Evolutionary conservation across 2,113 vertebrate species (phyloP).

Genomic region (Ranitomeya imitator): DNA sequence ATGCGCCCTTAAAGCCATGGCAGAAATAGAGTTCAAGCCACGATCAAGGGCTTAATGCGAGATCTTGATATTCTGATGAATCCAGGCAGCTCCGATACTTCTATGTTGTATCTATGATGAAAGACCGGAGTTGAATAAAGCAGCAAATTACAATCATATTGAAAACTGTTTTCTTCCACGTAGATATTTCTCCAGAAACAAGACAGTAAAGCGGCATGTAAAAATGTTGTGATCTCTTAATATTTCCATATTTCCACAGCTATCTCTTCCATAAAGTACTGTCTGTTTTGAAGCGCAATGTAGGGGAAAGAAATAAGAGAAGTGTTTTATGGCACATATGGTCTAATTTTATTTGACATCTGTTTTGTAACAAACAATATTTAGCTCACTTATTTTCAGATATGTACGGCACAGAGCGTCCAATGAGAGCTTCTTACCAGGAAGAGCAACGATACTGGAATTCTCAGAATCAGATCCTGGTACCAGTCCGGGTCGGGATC

Average conservation of each 20-base stretch:
- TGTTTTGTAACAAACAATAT: conserved; percentile 88
- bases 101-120: not conserved
- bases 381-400: conserved; percentile 87
- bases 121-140: not conserved
- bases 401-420: conserved; percentile 81
- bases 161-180: not conserved
- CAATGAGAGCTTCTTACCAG: conserved; percentile 76
- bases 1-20: not conserved
- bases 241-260: conserved; percentile 74
- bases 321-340: conserved; percentile 86
- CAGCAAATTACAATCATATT: conserved; percentile 24
- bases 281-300: conserved; percentile 73
- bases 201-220: conserved; percentile 17
- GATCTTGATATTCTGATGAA: not conserved
- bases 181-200: conserved; percentile 18
- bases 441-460: conserved; percentile 43
- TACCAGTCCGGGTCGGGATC: not conserved
- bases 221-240: conserved; percentile 69
- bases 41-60: not conserved
- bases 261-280: conserved; percentile 70
- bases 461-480: not conserved
- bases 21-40: not conserved
- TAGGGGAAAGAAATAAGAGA: conserved; percentile 70
- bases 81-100: not conserved
- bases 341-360: conserved; percentile 87